Percentiles rank a stretch among this genome's conserved stretches.
Evolutionary conservation across 1,140 invertebrate species (phyloP).

Genomic region (Babylonia areolata): DNA sequence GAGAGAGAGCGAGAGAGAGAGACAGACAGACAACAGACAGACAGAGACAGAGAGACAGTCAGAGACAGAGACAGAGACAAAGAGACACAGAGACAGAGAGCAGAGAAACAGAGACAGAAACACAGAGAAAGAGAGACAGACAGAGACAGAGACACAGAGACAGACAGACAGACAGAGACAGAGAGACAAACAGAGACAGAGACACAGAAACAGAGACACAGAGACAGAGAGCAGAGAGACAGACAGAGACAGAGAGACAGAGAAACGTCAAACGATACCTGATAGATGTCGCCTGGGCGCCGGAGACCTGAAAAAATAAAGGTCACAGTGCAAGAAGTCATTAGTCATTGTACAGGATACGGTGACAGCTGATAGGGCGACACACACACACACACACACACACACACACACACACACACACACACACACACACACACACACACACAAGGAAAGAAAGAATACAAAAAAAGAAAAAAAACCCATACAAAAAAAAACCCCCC

Average conservation of each 20-base stretch:
- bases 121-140: not conserved
- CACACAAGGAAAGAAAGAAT: too few relatives aligned
- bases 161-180: not conserved
- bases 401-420: not conserved
- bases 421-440: not conserved
- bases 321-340: too few relatives aligned
- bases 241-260: not conserved
- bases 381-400: not conserved
- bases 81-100: not conserved
- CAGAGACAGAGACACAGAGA: not conserved
- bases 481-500: too few relatives aligned
- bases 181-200: not conserved
- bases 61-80: not conserved
- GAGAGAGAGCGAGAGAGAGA: not conserved
- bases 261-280: slow-evolving; percentile 43
- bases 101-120: not conserved
- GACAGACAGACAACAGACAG: not conserved
- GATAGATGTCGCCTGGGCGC: slow-evolving; percentile 42
- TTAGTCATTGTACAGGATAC: too few relatives aligned
- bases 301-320: slow-evolving; percentile 37
- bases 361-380: too few relatives aligned
- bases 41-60: not conserved
- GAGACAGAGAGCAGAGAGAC: not conserved
- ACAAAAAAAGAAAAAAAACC: too few relatives aligned
- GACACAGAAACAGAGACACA: not conserved